Conservation (phyloP, 2,797 vertebrate species). For the Hylomyscus alleni region DNA sequence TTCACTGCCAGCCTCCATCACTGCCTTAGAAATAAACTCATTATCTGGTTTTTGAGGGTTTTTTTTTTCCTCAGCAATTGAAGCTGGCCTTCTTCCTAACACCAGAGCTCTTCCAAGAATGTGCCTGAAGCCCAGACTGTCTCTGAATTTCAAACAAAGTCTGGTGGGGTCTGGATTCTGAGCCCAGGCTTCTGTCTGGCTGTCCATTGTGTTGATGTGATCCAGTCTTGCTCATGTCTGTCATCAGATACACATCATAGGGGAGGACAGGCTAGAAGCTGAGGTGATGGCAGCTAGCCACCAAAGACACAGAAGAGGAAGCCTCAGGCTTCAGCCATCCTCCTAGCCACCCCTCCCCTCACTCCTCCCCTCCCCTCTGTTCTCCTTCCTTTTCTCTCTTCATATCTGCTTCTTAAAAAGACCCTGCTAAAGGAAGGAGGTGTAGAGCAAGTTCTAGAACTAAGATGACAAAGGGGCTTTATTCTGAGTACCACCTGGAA, state of each 20-base stretch:
- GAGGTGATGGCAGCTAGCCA: background rate
- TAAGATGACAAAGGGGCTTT: background rate
- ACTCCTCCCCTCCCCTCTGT: background rate
- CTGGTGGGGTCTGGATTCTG: conserved; percentile 65
- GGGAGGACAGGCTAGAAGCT: background rate
- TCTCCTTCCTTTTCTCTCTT: too few relatives aligned
- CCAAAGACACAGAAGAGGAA: background rate
- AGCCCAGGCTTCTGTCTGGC: conserved; percentile 64
- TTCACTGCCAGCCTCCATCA: background rate
- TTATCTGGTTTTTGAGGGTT: background rate
- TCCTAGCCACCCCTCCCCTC: background rate
- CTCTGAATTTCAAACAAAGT: conserved; percentile 74
- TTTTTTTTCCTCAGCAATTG: background rate
- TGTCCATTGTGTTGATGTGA: conserved; percentile 59
- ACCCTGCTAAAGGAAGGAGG: background rate
- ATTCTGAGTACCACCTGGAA: background rate
- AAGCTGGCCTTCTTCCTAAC: conserved; percentile 55
- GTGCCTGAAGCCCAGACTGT: conserved; percentile 55
- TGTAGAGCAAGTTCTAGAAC: background rate
- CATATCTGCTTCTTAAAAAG: background rate
- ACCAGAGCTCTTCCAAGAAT: conserved; percentile 71
- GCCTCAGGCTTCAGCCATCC: background rate
- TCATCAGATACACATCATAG: conserved; percentile 14
- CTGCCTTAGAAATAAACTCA: conserved; percentile 11
- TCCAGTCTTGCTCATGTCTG: conserved; percentile 65